Percentiles rank a stretch among this genome's conserved stretches.
These are phyloP conservation scores for Oreonectes daqikongensis DNA, from an alignment of 2,797 vertebrate species.

Conservation along the genomic window DNA sequence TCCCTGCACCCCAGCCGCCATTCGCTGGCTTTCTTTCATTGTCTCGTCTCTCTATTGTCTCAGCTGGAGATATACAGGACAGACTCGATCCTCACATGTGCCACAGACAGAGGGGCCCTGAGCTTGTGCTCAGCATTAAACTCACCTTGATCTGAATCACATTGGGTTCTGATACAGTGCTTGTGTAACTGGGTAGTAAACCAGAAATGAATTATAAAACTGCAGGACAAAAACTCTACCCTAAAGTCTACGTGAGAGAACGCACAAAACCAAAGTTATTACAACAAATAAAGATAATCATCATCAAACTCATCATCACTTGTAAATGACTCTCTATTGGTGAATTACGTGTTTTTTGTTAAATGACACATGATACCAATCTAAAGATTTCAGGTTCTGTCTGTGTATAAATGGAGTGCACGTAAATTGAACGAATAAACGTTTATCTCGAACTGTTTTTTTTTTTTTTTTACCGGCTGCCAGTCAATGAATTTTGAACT, in stretches of 20 bases:
- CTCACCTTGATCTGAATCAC: conserved; percentile 29
- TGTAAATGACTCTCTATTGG: not conserved
- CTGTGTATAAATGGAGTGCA: not conserved
- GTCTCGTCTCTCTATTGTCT: conserved; percentile 62
- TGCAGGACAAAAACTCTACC: not conserved
- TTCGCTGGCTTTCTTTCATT: conserved; percentile 54
- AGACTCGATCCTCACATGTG: conserved; percentile 30
- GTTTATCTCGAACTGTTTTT: conserved; percentile 58
- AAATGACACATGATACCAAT: conserved; percentile 9
- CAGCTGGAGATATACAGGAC: conserved; percentile 59
- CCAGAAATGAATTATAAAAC: not conserved
- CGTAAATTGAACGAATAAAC: conserved; percentile 7
- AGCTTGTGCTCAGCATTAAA: conserved; percentile 8
- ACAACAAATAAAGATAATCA: not conserved
- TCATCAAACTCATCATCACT: not conserved
- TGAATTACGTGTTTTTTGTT: not conserved
- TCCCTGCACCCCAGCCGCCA: conserved; percentile 45
- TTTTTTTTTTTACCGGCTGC: conserved; percentile 67
- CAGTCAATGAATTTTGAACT: conserved; percentile 54
- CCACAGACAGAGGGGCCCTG: conserved; percentile 9
- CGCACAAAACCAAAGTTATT: not conserved
- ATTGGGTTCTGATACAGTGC: not conserved
- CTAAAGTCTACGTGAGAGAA: not conserved
- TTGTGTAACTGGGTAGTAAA: conserved; percentile 15
- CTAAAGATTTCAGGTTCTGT: conserved; percentile 8